Percentiles rank a stretch among this genome's conserved stretches.
Evolutionary conservation across 2,113 vertebrate species (phyloP).

Genomic region (Zeus faber): DNA sequence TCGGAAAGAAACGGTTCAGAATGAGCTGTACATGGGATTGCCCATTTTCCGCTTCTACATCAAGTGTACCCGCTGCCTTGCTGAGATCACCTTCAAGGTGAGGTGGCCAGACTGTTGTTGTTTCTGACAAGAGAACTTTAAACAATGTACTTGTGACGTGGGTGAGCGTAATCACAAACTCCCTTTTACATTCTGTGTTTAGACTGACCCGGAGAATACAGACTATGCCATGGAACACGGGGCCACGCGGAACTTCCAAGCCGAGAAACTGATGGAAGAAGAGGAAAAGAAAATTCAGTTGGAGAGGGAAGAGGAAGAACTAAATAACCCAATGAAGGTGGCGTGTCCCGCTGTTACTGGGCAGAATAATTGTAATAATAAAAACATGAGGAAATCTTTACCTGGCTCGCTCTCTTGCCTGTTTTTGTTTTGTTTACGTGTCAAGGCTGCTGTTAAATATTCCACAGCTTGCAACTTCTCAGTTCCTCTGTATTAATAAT

Average conservation of each 20-base stretch:
- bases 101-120: too few relatives aligned
- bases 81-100: constrained; percentile 91
- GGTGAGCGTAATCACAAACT: too few relatives aligned
- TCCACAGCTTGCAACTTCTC: too few relatives aligned
- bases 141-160: too few relatives aligned
- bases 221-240: constrained; percentile 97
- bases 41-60: constrained; percentile 97
- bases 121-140: too few relatives aligned
- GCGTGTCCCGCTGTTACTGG: too few relatives aligned
- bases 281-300: constrained; percentile 87
- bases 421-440: too few relatives aligned
- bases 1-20: constrained; percentile 94
- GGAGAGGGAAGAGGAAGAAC: constrained; percentile 92
- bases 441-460: too few relatives aligned
- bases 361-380: too few relatives aligned
- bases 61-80: constrained; percentile 92
- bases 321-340: constrained; percentile 99
- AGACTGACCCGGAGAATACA: constrained; percentile 96
- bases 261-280: constrained; percentile 91
- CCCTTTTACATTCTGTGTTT: neutral
- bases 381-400: too few relatives aligned
- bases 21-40: constrained; percentile 89
- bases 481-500: too few relatives aligned
- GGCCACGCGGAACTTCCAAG: constrained; percentile 92
- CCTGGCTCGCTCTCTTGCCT: too few relatives aligned